These are phyloP conservation scores for Mechanitis mazaeus DNA, from an alignment of 2,888 invertebrate species.

Conservation along the genomic window DNA sequence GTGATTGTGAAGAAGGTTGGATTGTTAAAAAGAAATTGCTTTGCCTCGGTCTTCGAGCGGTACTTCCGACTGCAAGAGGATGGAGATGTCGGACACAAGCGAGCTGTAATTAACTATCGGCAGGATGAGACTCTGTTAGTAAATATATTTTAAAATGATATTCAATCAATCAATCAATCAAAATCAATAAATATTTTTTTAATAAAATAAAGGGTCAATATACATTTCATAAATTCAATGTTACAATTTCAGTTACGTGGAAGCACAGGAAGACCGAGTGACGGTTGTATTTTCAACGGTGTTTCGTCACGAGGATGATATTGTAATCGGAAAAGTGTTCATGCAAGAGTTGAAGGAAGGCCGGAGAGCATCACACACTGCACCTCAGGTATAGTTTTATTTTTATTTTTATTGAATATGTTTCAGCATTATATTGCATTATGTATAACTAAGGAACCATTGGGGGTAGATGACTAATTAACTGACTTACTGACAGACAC, in stretches of 20 bases:
- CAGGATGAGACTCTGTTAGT: slow-evolving; percentile 98
- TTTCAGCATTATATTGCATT: too few relatives aligned
- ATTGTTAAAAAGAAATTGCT: slow-evolving; percentile 97
- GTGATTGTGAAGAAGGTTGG: slow-evolving; percentile 93
- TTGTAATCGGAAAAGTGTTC: slow-evolving; percentile 99
- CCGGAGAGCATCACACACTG: slow-evolving; percentile 95
- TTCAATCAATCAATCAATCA: background rate
- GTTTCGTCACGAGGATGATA: slow-evolving; percentile 98
- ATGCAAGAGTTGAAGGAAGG: slow-evolving; percentile 99
- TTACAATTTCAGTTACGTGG: slow-evolving; percentile 87
- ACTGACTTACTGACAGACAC: background rate
- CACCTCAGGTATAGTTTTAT: slow-evolving; percentile 79
- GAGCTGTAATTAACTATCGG: slow-evolving; percentile 98
- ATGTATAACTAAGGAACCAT: too few relatives aligned
- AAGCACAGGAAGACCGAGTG: slow-evolving; percentile 98
- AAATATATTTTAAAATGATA: slow-evolving; percentile 9
- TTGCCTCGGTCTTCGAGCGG: slow-evolving; percentile 99
- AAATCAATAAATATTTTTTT: too few relatives aligned
- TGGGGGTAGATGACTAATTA: background rate
- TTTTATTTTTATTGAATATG: background rate
- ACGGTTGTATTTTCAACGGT: slow-evolving; percentile 99
- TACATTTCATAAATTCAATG: background rate
- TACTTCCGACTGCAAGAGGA: slow-evolving; percentile 98
- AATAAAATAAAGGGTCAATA: too few relatives aligned
- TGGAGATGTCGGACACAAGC: slow-evolving; percentile 91